Evolutionary conservation across 2,888 invertebrate species (phyloP), one percentile per base, ranked within the genome.

Genomic region (Maniola hyperantus): DNA sequence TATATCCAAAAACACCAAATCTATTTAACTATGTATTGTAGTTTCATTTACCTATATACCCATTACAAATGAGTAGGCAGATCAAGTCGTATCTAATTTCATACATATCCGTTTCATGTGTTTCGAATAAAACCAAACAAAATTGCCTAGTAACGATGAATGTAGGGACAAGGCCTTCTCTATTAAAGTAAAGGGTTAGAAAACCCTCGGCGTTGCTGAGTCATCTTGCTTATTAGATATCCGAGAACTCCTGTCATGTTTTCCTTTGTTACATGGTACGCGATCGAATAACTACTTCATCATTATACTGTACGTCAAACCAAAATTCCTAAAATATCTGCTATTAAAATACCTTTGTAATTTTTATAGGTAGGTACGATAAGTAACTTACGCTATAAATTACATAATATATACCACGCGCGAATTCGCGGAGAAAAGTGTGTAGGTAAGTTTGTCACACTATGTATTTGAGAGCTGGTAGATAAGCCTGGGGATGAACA

Each of bases 191-290:
- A 62, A 62, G 62, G 62, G 62, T 62, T 62, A 61, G 42, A 39
- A 26, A 62, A 53, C 36, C 34, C 42, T 50, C 36, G n/a, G 11
- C 6, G 13, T 26, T 42, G 62, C 62, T 42, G 33, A 26, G 62
- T 62, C 62, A 62, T 62, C 62, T 42, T 26, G 51, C 51, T 53
- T 62, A 62, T 62, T 62, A 53, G 62, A 62, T 53, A 62, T 53
- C 51, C 62, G 62, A 62, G 62, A 62, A 5, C 51, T 20, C 26
- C 39, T 33, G 62, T 53, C 62, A 62, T 53, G 62, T 62, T 62
- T 34, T 15, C 39, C 62, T 36, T 62, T 51, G 51, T 53, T 42
- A 62, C 26, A 62, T 1, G 42, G 26, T 42, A 51, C 20, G 36
- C 5, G 10, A 53, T 42, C 7, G 11, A 26, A 51, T n/a, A 51